These are phyloP conservation scores for Clarias fuscus DNA, from an alignment of 2,797 vertebrate genomes.

Conservation along the genomic window DNA sequence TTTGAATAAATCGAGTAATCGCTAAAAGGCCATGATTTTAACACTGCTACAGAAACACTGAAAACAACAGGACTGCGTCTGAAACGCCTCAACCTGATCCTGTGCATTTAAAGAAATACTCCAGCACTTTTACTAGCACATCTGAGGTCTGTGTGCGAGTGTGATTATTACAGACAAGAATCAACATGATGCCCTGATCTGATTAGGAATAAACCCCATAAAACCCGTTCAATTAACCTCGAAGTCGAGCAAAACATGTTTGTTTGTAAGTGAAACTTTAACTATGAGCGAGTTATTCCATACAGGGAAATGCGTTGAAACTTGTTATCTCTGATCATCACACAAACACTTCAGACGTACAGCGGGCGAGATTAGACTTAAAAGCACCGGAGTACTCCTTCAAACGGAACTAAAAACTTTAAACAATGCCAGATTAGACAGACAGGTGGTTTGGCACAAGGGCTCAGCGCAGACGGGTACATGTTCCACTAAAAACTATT, in stretches of 20 bases:
- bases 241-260: background rate
- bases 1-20: background rate
- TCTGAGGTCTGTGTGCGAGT: background rate
- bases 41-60: conserved; percentile 34
- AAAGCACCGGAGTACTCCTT: background rate
- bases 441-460: conserved; percentile 17
- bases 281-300: background rate
- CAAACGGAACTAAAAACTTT: background rate
- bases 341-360: background rate
- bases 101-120: background rate
- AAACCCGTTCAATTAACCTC: background rate
- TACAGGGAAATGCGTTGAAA: background rate
- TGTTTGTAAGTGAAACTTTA: background rate
- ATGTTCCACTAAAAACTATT: background rate
- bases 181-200: background rate
- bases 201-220: too few relatives aligned
- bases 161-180: background rate
- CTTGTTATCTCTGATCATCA: background rate
- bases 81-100: background rate
- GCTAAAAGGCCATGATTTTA: conserved; percentile 28
- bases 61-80: background rate
- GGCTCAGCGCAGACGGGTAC: background rate
- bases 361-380: background rate
- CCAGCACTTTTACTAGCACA: background rate
- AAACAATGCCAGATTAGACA: background rate